phyloP scores from a whole-genome alignment of 2,888 invertebrate genomes.

The Microctonus aethiopoides region DNA sequence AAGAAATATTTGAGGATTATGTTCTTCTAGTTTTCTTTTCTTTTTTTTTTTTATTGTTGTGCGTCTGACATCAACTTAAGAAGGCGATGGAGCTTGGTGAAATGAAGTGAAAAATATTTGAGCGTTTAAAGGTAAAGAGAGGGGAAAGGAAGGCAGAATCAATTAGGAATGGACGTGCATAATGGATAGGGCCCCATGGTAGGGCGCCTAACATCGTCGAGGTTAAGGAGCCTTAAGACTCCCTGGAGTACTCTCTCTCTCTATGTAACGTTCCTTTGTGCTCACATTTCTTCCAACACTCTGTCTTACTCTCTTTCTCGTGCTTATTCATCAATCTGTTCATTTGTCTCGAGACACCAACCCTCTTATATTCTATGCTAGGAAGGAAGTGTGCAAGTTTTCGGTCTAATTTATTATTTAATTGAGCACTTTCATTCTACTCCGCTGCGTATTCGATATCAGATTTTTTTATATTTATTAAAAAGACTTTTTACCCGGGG shows the following conservation, averaged over 20 bases:
- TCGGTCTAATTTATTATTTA: slow-evolving; percentile 63
- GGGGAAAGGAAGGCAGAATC: slow-evolving; percentile 47
- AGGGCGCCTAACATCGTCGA: slow-evolving; percentile 47
- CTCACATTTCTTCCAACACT: slow-evolving; percentile 13
- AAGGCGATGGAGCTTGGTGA: not conserved
- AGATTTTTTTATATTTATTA: not conserved
- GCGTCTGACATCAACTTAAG: not conserved
- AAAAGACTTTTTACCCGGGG: no score
- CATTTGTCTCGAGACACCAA: slow-evolving; percentile 46
- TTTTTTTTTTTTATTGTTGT: no score
- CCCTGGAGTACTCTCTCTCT: slow-evolving; percentile 56
- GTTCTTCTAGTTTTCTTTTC: no score
- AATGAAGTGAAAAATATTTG: not conserved
- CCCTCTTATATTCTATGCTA: slow-evolving; percentile 51
- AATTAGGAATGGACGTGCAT: slow-evolving; percentile 60
- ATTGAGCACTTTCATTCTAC: slow-evolving; percentile 42
- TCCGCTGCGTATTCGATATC: slow-evolving; percentile 4
- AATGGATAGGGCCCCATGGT: slow-evolving; percentile 55
- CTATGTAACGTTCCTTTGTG: not conserved
- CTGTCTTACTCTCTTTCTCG: slow-evolving; percentile 24
- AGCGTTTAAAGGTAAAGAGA: not conserved
- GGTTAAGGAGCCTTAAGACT: slow-evolving; percentile 58
- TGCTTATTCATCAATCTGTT: slow-evolving; percentile 50
- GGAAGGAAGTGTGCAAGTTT: slow-evolving; percentile 60
- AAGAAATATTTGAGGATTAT: not conserved